A percentile compares a stretch with the other conserved stretches of the same genome.
Conservation (phyloP, 2,113 vertebrate genomes). For the Sphyrna mokarran region DNA sequence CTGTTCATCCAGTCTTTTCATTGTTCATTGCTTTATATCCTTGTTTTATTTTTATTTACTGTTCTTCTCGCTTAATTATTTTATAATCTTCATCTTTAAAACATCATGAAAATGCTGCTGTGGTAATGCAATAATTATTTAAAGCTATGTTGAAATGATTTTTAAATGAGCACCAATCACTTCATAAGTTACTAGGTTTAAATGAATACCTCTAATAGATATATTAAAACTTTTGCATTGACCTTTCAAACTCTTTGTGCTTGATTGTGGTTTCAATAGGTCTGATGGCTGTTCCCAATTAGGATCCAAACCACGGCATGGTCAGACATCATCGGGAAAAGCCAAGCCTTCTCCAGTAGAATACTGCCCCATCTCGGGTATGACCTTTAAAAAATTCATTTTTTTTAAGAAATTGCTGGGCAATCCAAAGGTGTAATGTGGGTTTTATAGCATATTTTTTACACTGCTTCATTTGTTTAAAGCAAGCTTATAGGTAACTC, state of each 20-base stretch:
- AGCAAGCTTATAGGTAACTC: not conserved
- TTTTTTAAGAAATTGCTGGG: not conserved
- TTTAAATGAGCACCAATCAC: not conserved
- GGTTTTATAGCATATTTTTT: not conserved
- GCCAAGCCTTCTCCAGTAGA: conserved; percentile 54
- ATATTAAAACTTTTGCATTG: not conserved
- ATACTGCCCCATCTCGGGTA: conserved; percentile 62
- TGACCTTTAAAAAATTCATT: not conserved
- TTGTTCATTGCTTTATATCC: not conserved
- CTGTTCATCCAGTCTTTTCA: not conserved
- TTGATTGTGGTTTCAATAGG: conserved; percentile 49
- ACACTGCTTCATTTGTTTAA: not conserved
- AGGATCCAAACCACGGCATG: conserved; percentile 55
- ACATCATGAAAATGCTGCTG: not conserved
- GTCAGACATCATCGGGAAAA: conserved; percentile 56
- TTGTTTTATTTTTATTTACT: not conserved
- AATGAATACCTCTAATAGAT: not conserved
- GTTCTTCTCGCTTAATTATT: not conserved
- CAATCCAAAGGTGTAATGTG: not conserved
- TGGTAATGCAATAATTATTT: not conserved
- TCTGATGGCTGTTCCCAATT: conserved; percentile 62
- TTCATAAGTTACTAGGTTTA: not conserved
- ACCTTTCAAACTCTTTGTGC: conserved; percentile 3
- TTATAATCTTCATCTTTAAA: not conserved
- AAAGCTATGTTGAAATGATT: not conserved